Conservation (phyloP, 2,113 vertebrate species). For the Hydrochoerus hydrochaeris region DNA sequence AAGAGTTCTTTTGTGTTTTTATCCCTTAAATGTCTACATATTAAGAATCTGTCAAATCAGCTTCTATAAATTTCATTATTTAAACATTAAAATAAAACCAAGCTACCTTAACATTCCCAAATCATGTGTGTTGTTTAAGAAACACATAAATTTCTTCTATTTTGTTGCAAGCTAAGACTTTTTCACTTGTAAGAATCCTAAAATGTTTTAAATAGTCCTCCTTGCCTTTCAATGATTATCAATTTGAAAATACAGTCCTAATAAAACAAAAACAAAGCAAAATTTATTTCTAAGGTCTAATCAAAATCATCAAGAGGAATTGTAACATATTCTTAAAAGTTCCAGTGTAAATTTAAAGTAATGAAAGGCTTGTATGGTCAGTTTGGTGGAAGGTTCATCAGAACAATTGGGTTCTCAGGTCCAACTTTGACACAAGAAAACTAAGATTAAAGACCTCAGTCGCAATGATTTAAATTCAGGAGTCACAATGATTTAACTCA, state of each 20-base stretch:
- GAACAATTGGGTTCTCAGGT: background rate
- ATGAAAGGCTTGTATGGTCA: background rate
- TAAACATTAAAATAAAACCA: constrained; percentile 40
- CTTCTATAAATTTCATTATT: background rate
- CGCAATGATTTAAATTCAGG: background rate
- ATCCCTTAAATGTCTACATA: background rate
- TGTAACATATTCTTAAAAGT: background rate
- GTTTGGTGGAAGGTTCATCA: background rate
- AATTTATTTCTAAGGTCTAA: background rate
- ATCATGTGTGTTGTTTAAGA: constrained; percentile 11
- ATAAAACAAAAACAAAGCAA: background rate
- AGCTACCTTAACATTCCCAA: background rate
- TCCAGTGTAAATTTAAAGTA: background rate
- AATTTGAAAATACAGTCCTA: background rate
- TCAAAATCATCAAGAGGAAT: background rate
- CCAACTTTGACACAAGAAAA: background rate
- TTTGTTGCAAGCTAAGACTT: background rate
- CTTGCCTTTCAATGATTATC: background rate
- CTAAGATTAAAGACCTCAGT: background rate
- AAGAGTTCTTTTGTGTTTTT: background rate
- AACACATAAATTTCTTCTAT: background rate
- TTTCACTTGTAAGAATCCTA: background rate
- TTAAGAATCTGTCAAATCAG: constrained; percentile 9
- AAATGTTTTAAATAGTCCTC: background rate
- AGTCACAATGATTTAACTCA: background rate